A percentile compares a stretch with the other conserved stretches of the same genome.
Evolutionary conservation across 2,797 vertebrate species (phyloP).

Genomic region (Spinus pinus): DNA sequence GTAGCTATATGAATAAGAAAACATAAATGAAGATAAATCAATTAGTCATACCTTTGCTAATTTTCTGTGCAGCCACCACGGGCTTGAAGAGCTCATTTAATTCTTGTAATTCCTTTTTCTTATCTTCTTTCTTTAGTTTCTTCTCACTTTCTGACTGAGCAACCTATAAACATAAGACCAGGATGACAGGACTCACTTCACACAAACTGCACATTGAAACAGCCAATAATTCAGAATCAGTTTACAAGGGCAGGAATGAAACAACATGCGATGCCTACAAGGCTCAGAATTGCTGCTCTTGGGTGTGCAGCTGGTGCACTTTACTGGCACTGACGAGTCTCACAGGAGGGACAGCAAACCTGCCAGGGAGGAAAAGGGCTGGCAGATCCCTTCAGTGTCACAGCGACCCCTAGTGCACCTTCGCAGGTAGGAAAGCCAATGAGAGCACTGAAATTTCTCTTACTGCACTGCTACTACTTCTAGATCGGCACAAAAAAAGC

Average conservation of each 20-base stretch:
- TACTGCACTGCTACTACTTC: not conserved
- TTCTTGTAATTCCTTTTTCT: conserved; percentile 95
- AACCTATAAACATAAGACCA: conserved; percentile 36
- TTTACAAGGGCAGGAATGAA: not conserved
- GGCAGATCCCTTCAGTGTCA: not conserved
- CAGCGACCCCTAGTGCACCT: not conserved
- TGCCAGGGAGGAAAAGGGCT: not conserved
- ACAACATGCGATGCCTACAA: not conserved
- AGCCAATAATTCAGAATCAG: not conserved
- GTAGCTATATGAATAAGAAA: not conserved
- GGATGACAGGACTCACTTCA: not conserved
- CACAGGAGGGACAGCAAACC: not conserved
- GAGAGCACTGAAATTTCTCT: not conserved
- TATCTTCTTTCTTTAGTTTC: conserved; percentile 89
- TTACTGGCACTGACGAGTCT: not conserved
- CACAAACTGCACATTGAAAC: fast-evolving
- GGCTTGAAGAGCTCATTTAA: conserved; percentile 98
- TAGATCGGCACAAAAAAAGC: not conserved
- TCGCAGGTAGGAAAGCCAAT: not conserved
- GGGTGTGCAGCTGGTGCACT: not conserved
- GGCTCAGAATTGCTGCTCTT: not conserved
- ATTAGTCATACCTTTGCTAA: conserved; percentile 88
- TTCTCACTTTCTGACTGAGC: conserved; percentile 84
- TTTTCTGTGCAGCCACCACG: conserved; percentile 94
- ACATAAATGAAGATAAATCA: not conserved